Evolutionary conservation across 2,113 vertebrate genomes (phyloP).

Genomic region (Larimichthys polyactis): DNA sequence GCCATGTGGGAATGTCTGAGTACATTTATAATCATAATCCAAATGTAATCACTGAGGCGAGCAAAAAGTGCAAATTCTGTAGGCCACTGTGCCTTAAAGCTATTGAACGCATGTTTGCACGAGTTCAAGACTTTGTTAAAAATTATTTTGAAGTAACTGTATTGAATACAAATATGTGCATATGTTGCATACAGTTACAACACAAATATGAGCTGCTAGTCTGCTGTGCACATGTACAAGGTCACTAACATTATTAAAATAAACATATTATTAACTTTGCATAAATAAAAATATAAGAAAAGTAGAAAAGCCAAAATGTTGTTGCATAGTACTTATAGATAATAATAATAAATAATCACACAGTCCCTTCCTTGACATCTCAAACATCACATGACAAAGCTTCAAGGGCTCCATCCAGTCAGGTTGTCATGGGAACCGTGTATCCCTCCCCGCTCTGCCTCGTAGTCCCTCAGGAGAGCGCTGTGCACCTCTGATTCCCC

Average conservation of each 20-base stretch:
- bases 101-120: constrained; percentile 7
- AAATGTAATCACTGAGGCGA: constrained; percentile 78
- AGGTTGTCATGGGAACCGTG: constrained; percentile 85
- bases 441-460: constrained; percentile 70
- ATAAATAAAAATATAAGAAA: not conserved
- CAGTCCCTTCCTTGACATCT: constrained; percentile 61
- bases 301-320: constrained; percentile 9
- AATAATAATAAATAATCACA: constrained; percentile 40
- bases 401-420: constrained; percentile 79
- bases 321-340: not conserved
- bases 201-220: not conserved
- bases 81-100: constrained; percentile 60
- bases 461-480: constrained; percentile 70
- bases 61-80: constrained; percentile 49
- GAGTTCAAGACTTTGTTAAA: not conserved
- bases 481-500: constrained; percentile 62
- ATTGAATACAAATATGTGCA: not conserved
- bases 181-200: not conserved
- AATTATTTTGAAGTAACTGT: not conserved
- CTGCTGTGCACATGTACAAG: not conserved
- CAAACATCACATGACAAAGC: constrained; percentile 76
- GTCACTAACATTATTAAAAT: not conserved
- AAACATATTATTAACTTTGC: not conserved
- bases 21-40: constrained; percentile 56
- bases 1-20: constrained; percentile 66